Evolutionary conservation across 2,888 invertebrate species (phyloP), one percentile per base, ranked within the genome.

Genomic region (Habrosyne pyritoides): DNA sequence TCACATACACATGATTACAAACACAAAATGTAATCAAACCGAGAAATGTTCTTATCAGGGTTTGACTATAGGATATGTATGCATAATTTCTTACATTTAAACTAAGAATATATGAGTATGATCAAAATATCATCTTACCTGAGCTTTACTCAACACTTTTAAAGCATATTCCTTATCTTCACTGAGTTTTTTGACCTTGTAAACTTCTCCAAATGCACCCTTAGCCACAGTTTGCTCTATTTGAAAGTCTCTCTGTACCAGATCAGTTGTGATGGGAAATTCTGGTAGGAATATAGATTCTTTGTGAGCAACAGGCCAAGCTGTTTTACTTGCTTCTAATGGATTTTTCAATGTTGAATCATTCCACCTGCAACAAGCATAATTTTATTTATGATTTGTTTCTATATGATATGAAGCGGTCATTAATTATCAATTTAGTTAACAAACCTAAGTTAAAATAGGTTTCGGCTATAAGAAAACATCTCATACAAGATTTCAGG

Each of bases 121-220:
- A 21, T 47, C n/a, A 24, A 47, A 26, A 10, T 10, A 18, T 18
- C 8, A 42, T 69, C 82, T 81, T 76, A 96, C 96, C 94, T 95
- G 95, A 49, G 96, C 94, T 88, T 97, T 97, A 64, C 94, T 95
- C 18, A 97, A 93, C 58, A 97, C 95, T 94, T 99, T 99, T 67
- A 98, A 93, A 53, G 98, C 98, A 91, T 95, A 98, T 63, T 94
- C 86, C 72, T 95, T 93, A 60, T 93, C 91, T 57, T 94, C 94
- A 67, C 94, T 94, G 54, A 94, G 93, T 79, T 95, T 94, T 63
- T 93, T 89, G 12, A 97, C 97, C 93, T 96, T 96, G 75, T 96
- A 96, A 4, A 99, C 98, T 86, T 96, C 95, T 21, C 98, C 98
- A 87, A 97, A 99, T 21, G 98, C 96, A 61, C 99, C 98, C 77